Evolutionary conservation across 2,888 invertebrate genomes (phyloP).

Genomic region (Machimus atricapillus): DNA sequence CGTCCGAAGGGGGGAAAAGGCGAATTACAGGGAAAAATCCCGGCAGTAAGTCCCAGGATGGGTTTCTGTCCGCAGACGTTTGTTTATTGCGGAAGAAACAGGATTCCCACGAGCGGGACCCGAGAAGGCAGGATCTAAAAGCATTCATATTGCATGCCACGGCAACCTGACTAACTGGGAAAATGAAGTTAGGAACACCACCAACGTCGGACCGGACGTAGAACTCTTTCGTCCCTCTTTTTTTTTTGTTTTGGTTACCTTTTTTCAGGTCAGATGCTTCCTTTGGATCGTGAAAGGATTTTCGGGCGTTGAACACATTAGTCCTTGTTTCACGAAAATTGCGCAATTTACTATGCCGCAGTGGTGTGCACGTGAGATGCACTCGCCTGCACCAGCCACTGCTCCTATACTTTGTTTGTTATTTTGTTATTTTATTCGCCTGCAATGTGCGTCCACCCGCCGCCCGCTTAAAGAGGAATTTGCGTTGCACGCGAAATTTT

Average conservation of each 20-base stretch:
- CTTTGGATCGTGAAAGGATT: neutral
- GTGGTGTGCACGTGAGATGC: neutral
- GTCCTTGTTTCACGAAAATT: slow-evolving; percentile 17
- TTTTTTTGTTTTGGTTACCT: neutral
- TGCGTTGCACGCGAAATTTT: neutral
- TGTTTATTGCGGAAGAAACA: neutral
- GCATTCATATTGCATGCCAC: neutral
- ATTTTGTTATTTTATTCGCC: neutral
- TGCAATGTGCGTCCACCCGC: neutral
- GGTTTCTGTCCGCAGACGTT: neutral
- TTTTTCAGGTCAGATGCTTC: slow-evolving; percentile 1
- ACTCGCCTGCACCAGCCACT: neutral
- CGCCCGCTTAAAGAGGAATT: neutral
- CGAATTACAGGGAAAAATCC: neutral
- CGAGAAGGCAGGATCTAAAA: neutral
- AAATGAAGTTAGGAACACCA: neutral
- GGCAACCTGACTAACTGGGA: neutral
- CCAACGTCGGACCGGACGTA: neutral
- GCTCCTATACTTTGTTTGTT: neutral
- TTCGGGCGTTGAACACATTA: slow-evolving; percentile 15
- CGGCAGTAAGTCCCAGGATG: neutral
- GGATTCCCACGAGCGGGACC: neutral
- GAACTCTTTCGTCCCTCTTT: neutral
- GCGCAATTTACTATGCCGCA: neutral
- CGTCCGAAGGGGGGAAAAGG: neutral